These are phyloP conservation scores for Sturnira hondurensis DNA, from an alignment of 2,113 vertebrate species.

Conservation along the genomic window DNA sequence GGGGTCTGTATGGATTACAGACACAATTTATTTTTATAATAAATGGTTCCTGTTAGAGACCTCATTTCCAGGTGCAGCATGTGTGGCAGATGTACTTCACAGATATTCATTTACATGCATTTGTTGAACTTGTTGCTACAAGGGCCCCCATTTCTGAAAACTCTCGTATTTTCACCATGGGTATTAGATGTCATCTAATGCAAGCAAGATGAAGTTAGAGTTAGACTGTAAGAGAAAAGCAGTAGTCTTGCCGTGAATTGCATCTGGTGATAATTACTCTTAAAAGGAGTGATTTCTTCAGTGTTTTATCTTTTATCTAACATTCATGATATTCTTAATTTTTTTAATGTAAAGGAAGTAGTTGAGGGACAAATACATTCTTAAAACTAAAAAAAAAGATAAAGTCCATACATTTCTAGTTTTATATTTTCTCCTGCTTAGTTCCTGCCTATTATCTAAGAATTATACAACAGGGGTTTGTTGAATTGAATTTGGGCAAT, in stretches of 20 bases:
- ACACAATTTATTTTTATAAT: conserved; percentile 44
- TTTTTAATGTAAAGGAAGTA: not conserved
- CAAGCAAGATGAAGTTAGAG: not conserved
- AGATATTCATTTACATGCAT: conserved; percentile 46
- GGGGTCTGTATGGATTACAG: not conserved
- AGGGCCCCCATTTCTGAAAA: conserved; percentile 36
- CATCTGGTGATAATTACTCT: not conserved
- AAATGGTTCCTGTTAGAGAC: conserved; percentile 39
- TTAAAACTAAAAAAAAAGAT: not conserved
- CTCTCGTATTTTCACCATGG: not conserved
- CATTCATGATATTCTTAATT: not conserved
- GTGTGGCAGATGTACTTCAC: conserved; percentile 38
- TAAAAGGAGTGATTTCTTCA: not conserved
- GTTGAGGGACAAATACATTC: not conserved
- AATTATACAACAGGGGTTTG: not conserved
- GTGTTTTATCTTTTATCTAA: not conserved
- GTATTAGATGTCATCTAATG: not conserved
- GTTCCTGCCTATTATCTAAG: not conserved
- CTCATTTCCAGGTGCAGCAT: conserved; percentile 37
- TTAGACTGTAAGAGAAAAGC: not conserved
- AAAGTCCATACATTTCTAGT: not conserved
- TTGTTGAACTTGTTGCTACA: conserved; percentile 33
- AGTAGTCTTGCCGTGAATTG: not conserved
- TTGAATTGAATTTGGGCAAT: not conserved
- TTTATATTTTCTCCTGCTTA: not conserved